Base-by-base conservation (phyloP, 2,888 invertebrate genomes). In the Nemurella pictetii region DNA sequence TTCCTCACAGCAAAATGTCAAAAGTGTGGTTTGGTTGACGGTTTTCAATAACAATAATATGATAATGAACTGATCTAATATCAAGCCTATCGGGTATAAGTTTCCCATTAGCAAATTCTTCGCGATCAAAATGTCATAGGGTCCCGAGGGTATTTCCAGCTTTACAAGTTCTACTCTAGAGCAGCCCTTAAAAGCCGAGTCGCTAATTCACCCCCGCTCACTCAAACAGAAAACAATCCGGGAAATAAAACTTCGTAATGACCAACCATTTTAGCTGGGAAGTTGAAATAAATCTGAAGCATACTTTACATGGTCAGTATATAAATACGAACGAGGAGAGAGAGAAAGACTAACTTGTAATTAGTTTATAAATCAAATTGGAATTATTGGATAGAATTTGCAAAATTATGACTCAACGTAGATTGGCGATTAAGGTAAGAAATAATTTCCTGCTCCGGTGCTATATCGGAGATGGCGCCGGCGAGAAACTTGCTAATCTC, bases 11-110 rank as follows among this genome's bases (percentile, higher is more conserved):
- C 28, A 36, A 82, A 82, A 82, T 36, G 82, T 82, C 82, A 82
- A 55, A 32, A 0, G n/a, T 82, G 82, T 28, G 82, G 82, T 82
- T 78, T 80, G 55, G 81, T 55, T 30, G 55, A 82, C 82, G 7
- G 5, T 30, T 78, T 30, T 30, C 29, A 28, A 82, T 55, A 82
- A 72, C 32, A 80, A 29, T 29, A 29, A 30, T 78, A 12, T 15
- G 75, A 29, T 2, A 55, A 55, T 55, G 20, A 15, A 55, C 55
- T 7, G 55, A 7, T 20, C 5, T 20, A 55, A 15, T 55, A 15
- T 20, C 20, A 12, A 12, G 15, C 1, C 55, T 32, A 32, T n/a
- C n/a, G n/a, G n/a, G n/a, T n/a, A n/a, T n/a, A n/a, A n/a, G n/a
- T n/a, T n/a, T n/a, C n/a, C n/a, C n/a, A n/a, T n/a, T n/a, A n/a